These are phyloP conservation scores for Rhinopomastus cyanomelas DNA, from an alignment of 2,113 vertebrate genomes.

Conservation along the genomic window DNA sequence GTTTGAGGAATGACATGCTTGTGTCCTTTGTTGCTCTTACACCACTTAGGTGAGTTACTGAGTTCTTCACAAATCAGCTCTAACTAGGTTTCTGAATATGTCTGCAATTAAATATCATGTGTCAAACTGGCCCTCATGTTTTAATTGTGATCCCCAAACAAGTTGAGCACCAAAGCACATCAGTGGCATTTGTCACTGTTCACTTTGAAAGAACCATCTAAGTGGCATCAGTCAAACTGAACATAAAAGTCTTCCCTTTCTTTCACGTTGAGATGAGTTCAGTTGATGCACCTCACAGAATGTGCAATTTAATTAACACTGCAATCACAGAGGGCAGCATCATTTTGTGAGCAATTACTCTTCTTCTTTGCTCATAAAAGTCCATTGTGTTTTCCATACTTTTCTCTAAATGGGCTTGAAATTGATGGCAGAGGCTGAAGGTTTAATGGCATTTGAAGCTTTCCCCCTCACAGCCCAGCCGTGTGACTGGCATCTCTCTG, in stretches of 20 bases:
- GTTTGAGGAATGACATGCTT: not conserved
- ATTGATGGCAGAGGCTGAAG: not conserved
- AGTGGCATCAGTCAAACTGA: not conserved
- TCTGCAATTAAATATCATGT: not conserved
- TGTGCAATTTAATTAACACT: conserved; percentile 33
- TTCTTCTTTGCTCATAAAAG: conserved; percentile 5
- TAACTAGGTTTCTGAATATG: not conserved
- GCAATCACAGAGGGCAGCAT: not conserved
- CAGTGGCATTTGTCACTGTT: not conserved
- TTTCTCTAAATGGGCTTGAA: conserved; percentile 1
- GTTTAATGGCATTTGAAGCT: conserved; percentile 33
- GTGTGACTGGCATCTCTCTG: conserved; percentile 41
- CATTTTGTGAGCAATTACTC: not conserved
- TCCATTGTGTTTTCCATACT: not conserved
- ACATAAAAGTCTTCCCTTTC: not conserved
- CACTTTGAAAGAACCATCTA: not conserved
- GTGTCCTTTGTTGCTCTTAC: not conserved
- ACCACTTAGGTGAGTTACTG: not conserved
- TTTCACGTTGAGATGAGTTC: not conserved
- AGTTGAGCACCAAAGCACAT: not conserved
- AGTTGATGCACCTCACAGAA: not conserved
- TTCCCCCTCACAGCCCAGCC: not conserved
- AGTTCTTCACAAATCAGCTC: not conserved
- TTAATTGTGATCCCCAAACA: not conserved
- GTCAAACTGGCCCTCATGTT: not conserved